Evolutionary conservation across 2,888 invertebrate species (phyloP).

Genomic region (Parnassius apollo): DNA sequence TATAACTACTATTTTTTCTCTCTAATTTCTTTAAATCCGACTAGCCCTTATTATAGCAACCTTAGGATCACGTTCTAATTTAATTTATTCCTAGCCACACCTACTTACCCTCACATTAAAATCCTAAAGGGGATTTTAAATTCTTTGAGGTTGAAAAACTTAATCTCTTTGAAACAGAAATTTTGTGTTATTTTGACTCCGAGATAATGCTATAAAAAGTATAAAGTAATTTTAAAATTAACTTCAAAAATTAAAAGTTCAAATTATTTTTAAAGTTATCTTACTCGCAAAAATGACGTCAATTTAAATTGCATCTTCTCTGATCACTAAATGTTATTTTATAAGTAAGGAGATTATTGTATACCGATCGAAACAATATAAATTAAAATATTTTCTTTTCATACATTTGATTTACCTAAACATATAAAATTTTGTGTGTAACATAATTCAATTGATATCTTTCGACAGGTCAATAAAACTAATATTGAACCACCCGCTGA

Average conservation of each 20-base stretch:
- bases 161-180: slow-evolving; percentile 20
- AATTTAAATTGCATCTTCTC: too few relatives aligned
- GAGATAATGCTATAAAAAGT: too few relatives aligned
- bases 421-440: not conserved
- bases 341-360: too few relatives aligned
- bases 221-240: too few relatives aligned
- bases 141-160: slow-evolving; percentile 23
- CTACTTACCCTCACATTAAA: slow-evolving; percentile 19
- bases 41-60: slow-evolving; percentile 7
- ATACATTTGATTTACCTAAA: too few relatives aligned
- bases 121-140: slow-evolving; percentile 20
- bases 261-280: not conserved
- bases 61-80: slow-evolving; percentile 19
- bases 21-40: not conserved
- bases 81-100: slow-evolving; percentile 22
- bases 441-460: slow-evolving; percentile 30
- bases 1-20: not conserved
- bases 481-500: slow-evolving; percentile 60
- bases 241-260: not conserved
- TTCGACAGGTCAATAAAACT: slow-evolving; percentile 39
- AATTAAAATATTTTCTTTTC: too few relatives aligned
- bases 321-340: too few relatives aligned
- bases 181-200: not conserved
- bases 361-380: too few relatives aligned
- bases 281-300: not conserved